These are phyloP conservation scores for Talpa occidentalis DNA, from an alignment of 2,113 vertebrate genomes.

Conservation along the genomic window DNA sequence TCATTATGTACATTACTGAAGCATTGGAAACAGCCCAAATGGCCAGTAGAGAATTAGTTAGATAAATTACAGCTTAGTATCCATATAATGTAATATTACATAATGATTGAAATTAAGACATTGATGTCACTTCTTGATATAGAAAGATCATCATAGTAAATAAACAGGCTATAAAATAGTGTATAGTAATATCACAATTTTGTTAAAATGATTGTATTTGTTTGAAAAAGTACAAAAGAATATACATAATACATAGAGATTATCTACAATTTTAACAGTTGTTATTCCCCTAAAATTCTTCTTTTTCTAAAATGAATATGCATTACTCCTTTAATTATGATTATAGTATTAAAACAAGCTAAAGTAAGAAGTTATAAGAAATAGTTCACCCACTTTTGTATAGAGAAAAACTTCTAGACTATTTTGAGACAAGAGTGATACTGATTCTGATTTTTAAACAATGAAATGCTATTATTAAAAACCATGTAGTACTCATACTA, in stretches of 20 bases:
- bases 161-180: not conserved
- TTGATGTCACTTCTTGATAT: not conserved
- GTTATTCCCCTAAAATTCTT: constrained; percentile 24
- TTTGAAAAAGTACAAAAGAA: not conserved
- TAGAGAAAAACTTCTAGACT: constrained; percentile 6
- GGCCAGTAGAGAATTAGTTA: constrained; percentile 22
- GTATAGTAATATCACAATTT: not conserved
- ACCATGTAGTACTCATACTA: not conserved
- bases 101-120: constrained; percentile 11
- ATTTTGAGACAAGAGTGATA: constrained; percentile 41
- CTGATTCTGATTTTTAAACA: constrained; percentile 52
- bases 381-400: not conserved
- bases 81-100: constrained; percentile 3
- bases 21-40: constrained; percentile 15
- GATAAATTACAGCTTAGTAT: constrained; percentile 1
- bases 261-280: not conserved
- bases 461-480: constrained; percentile 46
- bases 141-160: not conserved
- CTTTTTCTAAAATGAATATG: constrained; percentile 43
- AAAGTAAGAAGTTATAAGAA: constrained; percentile 46
- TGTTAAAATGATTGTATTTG: constrained; percentile 39
- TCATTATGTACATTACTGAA: constrained; percentile 28
- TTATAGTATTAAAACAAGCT: constrained; percentile 31
- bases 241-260: not conserved
- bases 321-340: constrained; percentile 40